Evolutionary conservation across 2,113 vertebrate genomes (phyloP), one percentile per base, ranked within the genome.

Genomic region (Labrus mixtus): DNA sequence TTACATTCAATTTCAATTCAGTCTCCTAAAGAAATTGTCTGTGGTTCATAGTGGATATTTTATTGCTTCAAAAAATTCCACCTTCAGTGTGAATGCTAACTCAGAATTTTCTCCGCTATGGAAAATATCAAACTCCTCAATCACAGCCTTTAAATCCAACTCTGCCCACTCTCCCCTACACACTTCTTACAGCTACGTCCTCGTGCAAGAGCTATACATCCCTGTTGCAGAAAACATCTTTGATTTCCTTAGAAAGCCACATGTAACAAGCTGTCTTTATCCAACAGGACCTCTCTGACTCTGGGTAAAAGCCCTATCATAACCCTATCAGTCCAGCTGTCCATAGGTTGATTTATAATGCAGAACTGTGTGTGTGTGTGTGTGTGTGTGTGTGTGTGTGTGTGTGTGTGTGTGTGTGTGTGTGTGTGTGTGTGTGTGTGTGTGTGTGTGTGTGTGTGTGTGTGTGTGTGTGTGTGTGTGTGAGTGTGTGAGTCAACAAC

Each of bases 231-330:
- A 72, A 79, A 23, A 58, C 61, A 57, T 46, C 45, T 71, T 68
- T 73, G 68, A 76, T 68, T 83, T 81, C 17, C 10, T 62, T 12
- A 68, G 29, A 39, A 64, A 86, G 59, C 48, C 64, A 68, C 60
- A 50, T 63, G 37, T 79, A 51, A 51, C 68, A 70, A 66, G 59
- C 48, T 12, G 22, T 29, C 19, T 80, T 81, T 59, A 25, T 79
- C 64, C 22, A 1, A 13, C 65, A 61, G 53, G 66, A 68, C 59
- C 74, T 67, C 56, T 66, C 46, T 56, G 78, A 61, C 66, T 55
- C 61, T 56, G 59, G 43, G 70, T 19, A 51, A 55, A 54, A 79
- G 56, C 69, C 61, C 76, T 64, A 20, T 8, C 46, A 53, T 68
- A 36, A 78, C 58, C 54, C 19, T 4, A 22, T 8, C 19, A 59